These are phyloP conservation scores for Lypha dubia DNA, from an alignment of 2,888 invertebrate species.

Conservation along the genomic window DNA sequence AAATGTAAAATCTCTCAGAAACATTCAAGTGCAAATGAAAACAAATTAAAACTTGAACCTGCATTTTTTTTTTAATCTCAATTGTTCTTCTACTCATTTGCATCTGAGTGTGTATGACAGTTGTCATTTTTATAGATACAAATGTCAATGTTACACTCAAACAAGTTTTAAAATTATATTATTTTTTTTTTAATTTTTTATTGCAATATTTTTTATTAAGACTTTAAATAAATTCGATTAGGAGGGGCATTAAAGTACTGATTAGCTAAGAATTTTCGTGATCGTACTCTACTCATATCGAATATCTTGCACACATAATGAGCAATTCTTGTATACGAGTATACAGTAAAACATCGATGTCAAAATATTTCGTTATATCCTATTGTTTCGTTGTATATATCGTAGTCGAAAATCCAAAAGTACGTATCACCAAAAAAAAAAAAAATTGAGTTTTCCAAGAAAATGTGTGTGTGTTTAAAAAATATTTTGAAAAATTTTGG, in stretches of 20 bases:
- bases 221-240: slow-evolving; percentile 2
- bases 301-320: no score
- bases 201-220: slow-evolving; percentile 42
- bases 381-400: no score
- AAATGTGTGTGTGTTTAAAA: no score
- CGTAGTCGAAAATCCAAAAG: no score
- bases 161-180: slow-evolving; percentile 59
- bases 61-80: slow-evolving; percentile 42
- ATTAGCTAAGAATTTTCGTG: not conserved
- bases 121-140: slow-evolving; percentile 66
- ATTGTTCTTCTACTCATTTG: slow-evolving; percentile 54
- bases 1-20: slow-evolving; percentile 28
- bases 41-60: slow-evolving; percentile 58
- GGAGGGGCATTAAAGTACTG: slow-evolving; percentile 2
- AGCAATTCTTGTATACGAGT: no score
- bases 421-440: no score
- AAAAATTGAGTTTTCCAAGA: no score
- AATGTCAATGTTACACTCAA: slow-evolving; percentile 68
- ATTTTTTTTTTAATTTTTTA: slow-evolving; percentile 4
- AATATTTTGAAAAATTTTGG: no score
- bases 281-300: no score
- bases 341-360: no score
- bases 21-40: slow-evolving; percentile 33
- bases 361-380: no score
- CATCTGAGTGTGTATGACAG: slow-evolving; percentile 67